Evolutionary conservation across 2,113 vertebrate species (phyloP), one percentile per base, ranked within the genome.

Genomic region (Channa maculata): DNA sequence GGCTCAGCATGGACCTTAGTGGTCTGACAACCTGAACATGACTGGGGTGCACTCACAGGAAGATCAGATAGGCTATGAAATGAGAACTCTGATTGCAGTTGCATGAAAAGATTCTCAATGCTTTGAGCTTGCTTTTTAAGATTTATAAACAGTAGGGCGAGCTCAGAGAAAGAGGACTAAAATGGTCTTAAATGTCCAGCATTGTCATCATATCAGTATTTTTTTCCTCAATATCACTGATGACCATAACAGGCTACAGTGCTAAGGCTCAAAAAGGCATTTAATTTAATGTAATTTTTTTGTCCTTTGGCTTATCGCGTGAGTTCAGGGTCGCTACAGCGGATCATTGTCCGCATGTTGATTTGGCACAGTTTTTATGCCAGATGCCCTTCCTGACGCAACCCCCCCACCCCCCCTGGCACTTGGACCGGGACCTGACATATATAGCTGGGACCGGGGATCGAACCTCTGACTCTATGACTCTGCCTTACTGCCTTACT

Each of bases 21-120:
- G 51, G 38, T 24, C 57, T 61, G 37, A 62, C 58, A 75, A 81
- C 84, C 55, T 8, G 41, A 70, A 59, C 49, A 71, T 57, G 45
- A 68, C 49, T 59, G 2, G 4, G 39, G 48, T 65, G 48, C 44
- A 63, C 8, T 44, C 24, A 61, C 34, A 65, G 48, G 12, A 63
- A 57, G 55, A 44, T 72, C 37, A 68, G 64, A 72, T 65, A 41
- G 39, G 39, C 6, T 41, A 6, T 65, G 3, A n/a, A 65, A 46
- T 48, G 72, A 60, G n/a, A 43, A 41, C 61, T 34, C 49, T 46
- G 58, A 71, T 14, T 60, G 24, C 15, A 13, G 33, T 61, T 34
- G 1, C 37, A 49, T 5, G 37, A 34, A 65, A 39, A 58, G 13
- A 49, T 36, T 45, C 46, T 24, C 15, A 55, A 41, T 24, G 69